phyloP scores from a whole-genome alignment of 2,888 invertebrate genomes.

The Chloroclystis v-ata region DNA sequence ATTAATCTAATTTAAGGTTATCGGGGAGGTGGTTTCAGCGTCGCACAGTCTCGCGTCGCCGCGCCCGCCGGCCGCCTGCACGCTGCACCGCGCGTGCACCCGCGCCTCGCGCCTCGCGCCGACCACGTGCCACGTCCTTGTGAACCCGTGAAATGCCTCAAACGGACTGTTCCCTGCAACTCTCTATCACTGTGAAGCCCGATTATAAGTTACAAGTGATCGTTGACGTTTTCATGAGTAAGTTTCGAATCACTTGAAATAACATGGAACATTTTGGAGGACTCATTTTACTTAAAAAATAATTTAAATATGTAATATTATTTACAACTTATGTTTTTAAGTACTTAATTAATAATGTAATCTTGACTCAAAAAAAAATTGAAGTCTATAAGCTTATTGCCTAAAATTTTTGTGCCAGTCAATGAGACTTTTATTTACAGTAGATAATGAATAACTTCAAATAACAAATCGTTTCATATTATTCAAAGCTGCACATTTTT shows the following conservation, averaged over 20 bases:
- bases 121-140: slow-evolving; percentile 48
- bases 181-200: slow-evolving; percentile 71
- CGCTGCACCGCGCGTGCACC: slow-evolving; percentile 29
- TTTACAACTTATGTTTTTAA: too few relatives aligned
- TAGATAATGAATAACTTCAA: slow-evolving; percentile 1
- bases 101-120: slow-evolving; percentile 5
- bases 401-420: too few relatives aligned
- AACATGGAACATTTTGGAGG: neutral
- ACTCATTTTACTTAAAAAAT: neutral
- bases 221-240: slow-evolving; percentile 77
- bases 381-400: too few relatives aligned
- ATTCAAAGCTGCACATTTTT: slow-evolving; percentile 3
- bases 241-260: slow-evolving; percentile 36
- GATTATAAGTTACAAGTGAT: slow-evolving; percentile 66
- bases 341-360: too few relatives aligned
- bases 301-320: neutral
- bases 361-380: too few relatives aligned
- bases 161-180: slow-evolving; percentile 70
- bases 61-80: slow-evolving; percentile 46
- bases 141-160: slow-evolving; percentile 70
- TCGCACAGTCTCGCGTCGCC: slow-evolving; percentile 70
- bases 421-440: too few relatives aligned
- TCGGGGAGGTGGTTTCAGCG: slow-evolving; percentile 66
- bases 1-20: slow-evolving; percentile 77
- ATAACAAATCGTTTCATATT: slow-evolving; percentile 1